These are phyloP conservation scores for Ennomos erosarius DNA, from an alignment of 2,888 invertebrate genomes.

Conservation along the genomic window DNA sequence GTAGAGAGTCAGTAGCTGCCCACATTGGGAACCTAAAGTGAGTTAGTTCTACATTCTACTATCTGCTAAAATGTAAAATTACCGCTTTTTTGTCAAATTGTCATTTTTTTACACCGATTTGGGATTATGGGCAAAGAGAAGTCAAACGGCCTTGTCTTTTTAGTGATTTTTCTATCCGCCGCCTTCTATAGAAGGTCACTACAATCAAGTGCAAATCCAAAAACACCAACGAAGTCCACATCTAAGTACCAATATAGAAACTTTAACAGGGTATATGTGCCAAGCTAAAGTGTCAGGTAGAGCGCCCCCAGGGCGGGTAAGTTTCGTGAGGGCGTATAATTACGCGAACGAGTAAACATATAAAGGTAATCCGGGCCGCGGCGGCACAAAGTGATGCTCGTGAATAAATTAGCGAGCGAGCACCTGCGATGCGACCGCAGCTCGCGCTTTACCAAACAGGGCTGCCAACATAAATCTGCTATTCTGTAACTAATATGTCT, in stretches of 20 bases:
- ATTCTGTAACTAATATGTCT: neutral
- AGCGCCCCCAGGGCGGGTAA: slow-evolving; percentile 53
- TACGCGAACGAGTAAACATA: slow-evolving; percentile 83
- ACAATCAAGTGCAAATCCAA: neutral
- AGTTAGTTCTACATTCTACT: neutral
- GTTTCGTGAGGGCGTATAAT: slow-evolving; percentile 83
- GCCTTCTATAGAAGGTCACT: too few species aligned
- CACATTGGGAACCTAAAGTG: too few species aligned
- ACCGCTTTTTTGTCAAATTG: too few species aligned
- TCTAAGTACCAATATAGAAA: neutral
- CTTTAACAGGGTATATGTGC: slow-evolving; percentile 7
- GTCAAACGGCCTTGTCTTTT: too few species aligned
- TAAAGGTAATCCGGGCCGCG: slow-evolving; percentile 84
- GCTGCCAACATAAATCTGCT: slow-evolving; percentile 39
- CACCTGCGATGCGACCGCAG: slow-evolving; percentile 78
- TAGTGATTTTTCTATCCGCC: too few species aligned
- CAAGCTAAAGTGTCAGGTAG: slow-evolving; percentile 20
- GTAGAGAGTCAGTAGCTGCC: too few species aligned
- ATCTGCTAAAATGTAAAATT: too few species aligned
- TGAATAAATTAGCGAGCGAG: slow-evolving; percentile 77
- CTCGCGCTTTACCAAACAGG: slow-evolving; percentile 50
- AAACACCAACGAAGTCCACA: neutral
- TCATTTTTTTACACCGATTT: too few species aligned
- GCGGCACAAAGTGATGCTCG: slow-evolving; percentile 83
- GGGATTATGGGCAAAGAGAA: too few species aligned